A percentile compares a stretch with the other conserved stretches of the same genome.
Conservation (phyloP, 92 coral and sea anemone genomes). For the Porites evermanni region DNA sequence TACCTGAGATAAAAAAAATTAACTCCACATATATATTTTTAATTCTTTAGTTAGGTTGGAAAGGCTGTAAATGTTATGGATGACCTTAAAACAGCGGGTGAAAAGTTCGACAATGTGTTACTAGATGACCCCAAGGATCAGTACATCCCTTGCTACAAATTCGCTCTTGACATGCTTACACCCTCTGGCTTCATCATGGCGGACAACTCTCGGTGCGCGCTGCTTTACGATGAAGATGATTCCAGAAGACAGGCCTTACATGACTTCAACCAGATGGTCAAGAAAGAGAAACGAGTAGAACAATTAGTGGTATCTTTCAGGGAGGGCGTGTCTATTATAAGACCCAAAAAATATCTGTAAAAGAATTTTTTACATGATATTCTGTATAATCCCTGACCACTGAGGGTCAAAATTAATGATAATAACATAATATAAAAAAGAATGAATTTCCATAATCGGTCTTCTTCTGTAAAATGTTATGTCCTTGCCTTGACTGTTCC, state of each 20-base stretch:
- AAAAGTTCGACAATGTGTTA: constrained; percentile 50
- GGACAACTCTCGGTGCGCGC: constrained; percentile 50
- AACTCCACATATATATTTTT: not conserved
- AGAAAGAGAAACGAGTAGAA: constrained; percentile 56
- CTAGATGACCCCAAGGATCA: constrained; percentile 55
- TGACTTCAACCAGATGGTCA: constrained; percentile 51
- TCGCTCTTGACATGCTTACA: constrained; percentile 50
- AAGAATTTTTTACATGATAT: not conserved
- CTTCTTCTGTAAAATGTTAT: no score
- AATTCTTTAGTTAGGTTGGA: constrained; percentile 38
- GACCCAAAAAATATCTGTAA: constrained; percentile 10
- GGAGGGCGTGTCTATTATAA: constrained; percentile 56
- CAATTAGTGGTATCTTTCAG: constrained; percentile 51
- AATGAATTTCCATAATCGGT: no score
- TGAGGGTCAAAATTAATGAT: no score
- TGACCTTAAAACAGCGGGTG: constrained; percentile 19
- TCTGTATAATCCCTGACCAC: no score
- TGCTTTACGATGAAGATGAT: constrained; percentile 47
- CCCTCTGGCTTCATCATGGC: constrained; percentile 49
- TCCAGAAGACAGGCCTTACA: constrained; percentile 51
- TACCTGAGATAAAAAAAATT: no score
- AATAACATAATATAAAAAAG: no score
- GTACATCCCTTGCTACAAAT: constrained; percentile 48
- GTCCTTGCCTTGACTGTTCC: no score
- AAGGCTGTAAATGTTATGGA: constrained; percentile 44